These are phyloP conservation scores for Neodiprion fabricii DNA, from an alignment of 1,140 invertebrate species.

Conservation along the genomic window DNA sequence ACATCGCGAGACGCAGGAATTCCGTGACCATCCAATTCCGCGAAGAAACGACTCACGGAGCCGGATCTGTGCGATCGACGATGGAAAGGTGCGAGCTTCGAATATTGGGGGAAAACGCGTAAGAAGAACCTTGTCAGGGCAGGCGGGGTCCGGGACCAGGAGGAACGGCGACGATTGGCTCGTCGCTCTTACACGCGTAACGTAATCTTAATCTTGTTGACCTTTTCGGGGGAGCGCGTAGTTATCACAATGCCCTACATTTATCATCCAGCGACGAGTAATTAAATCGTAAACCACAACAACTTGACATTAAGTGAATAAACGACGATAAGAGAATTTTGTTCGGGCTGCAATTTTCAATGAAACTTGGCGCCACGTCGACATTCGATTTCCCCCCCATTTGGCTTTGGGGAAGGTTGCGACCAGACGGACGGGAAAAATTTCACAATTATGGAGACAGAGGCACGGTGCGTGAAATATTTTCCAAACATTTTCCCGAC, in stretches of 20 bases:
- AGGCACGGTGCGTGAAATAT: too few species aligned
- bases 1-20: neutral
- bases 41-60: too few species aligned
- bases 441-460: too few species aligned
- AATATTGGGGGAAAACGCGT: too few species aligned
- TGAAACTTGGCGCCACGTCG: neutral
- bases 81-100: too few species aligned
- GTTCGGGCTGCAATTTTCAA: neutral
- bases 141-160: neutral
- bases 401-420: too few species aligned
- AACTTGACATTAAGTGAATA: conserved; percentile 43
- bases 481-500: too few species aligned
- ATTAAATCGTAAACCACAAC: conserved; percentile 52
- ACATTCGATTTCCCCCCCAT: neutral
- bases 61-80: too few species aligned
- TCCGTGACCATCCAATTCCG: too few species aligned
- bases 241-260: conserved; percentile 33
- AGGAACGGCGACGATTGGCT: neutral
- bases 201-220: conserved; percentile 28
- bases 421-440: too few species aligned
- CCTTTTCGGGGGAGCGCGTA: conserved; percentile 34
- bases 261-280: conserved; percentile 44
- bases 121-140: neutral
- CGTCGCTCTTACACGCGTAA: neutral
- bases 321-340: conserved; percentile 35